Conservation (phyloP, 2,797 vertebrate genomes). For the Glyptemys insculpta region DNA sequence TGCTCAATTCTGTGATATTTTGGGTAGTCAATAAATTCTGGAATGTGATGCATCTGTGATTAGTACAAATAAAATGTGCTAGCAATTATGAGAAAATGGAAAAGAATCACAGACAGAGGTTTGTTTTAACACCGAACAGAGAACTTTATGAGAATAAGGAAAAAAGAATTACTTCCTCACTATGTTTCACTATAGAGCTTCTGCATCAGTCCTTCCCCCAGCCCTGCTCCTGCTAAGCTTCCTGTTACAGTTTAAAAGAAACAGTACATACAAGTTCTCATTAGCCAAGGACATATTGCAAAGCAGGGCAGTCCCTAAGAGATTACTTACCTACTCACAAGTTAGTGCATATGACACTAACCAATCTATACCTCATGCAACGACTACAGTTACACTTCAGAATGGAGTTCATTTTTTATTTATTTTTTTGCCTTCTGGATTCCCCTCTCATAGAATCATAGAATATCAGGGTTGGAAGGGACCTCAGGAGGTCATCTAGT, state of each 20-base stretch:
- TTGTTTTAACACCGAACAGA: neutral
- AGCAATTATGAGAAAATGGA: neutral
- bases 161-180: neutral
- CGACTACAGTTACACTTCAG: conserved; percentile 68
- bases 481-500: too few relatives aligned
- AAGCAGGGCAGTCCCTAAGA: neutral
- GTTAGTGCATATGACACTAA: conserved; percentile 2
- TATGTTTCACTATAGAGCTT: neutral
- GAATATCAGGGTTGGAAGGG: too few relatives aligned
- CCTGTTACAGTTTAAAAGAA: neutral
- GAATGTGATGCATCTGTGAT: neutral
- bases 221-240: too few relatives aligned
- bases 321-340: neutral
- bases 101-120: neutral
- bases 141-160: neutral
- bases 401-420: conserved; percentile 2
- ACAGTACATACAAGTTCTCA: neutral
- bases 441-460: neutral
- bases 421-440: conserved; percentile 43
- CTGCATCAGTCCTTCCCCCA: too few relatives aligned
- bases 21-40: neutral
- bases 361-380: conserved; percentile 60
- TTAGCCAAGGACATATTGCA: neutral
- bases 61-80: neutral
- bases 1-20: neutral